phyloP scores from a whole-genome alignment of 2,797 vertebrate genomes.

The Falco peregrinus region DNA sequence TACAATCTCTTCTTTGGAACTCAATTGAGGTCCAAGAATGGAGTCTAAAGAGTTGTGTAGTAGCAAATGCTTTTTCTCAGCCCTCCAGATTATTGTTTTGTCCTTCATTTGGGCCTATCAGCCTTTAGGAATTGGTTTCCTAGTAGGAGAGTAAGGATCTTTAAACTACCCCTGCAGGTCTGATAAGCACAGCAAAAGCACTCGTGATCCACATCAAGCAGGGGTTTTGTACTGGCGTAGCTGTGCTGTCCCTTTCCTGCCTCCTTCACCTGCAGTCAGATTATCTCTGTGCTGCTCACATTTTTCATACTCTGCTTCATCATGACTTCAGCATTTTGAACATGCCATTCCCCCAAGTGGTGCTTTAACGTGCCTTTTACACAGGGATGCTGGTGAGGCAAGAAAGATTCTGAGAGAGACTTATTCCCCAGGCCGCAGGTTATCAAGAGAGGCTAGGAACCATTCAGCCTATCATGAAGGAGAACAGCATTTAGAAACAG shows the following conservation, averaged over 20 bases:
- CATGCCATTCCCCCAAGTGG: background rate
- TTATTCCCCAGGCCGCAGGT: background rate
- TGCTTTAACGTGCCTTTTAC: background rate
- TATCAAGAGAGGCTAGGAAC: background rate
- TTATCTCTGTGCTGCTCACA: background rate
- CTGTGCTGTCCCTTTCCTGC: background rate
- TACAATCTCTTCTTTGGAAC: background rate
- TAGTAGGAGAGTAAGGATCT: background rate
- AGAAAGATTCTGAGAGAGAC: background rate
- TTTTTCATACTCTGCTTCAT: background rate
- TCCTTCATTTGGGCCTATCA: background rate
- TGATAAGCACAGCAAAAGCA: background rate
- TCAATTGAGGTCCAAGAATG: background rate
- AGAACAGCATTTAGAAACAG: background rate
- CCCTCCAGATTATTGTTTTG: background rate
- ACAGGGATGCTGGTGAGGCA: background rate
- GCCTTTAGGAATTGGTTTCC: background rate
- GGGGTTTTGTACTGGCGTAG: rapidly evolving
- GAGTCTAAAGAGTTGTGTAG: background rate
- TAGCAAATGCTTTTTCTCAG: background rate
- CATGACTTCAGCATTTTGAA: background rate
- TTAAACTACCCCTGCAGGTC: background rate
- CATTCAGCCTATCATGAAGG: background rate
- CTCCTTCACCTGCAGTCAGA: background rate
- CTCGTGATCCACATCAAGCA: rapidly evolving